Evolutionary conservation across 2,113 vertebrate genomes (phyloP).

Genomic region (Oxyruncus cristatus): DNA sequence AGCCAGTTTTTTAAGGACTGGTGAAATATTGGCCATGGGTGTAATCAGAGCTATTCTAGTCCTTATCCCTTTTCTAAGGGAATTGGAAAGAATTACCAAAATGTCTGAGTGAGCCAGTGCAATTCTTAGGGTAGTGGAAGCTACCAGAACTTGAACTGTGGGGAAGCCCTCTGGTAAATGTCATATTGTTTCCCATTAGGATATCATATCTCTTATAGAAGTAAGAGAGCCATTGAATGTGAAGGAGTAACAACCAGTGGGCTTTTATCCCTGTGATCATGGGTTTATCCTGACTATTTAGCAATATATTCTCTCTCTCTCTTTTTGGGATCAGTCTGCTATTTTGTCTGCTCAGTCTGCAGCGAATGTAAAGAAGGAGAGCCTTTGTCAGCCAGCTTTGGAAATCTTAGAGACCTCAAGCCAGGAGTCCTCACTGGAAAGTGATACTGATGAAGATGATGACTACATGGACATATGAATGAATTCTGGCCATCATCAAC

Average conservation of each 20-base stretch:
- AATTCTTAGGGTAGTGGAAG: not conserved
- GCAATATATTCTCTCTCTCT: constrained; percentile 53
- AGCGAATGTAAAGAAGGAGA: constrained; percentile 96
- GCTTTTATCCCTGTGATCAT: constrained; percentile 37
- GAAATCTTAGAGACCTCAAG: constrained; percentile 97
- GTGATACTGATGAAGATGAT: constrained; percentile 94
- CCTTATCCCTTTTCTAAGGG: not conserved
- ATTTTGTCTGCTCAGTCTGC: constrained; percentile 97
- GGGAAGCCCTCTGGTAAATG: constrained; percentile 20
- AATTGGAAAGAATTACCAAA: not conserved
- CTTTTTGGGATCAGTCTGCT: constrained; percentile 83
- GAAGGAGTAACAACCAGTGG: constrained; percentile 29
- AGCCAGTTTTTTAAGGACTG: not conserved
- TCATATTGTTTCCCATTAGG: not conserved
- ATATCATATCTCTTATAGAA: not conserved
- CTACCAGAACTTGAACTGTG: not conserved
- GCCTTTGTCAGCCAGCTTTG: constrained; percentile 91
- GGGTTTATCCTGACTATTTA: constrained; percentile 55
- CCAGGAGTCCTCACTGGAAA: constrained; percentile 97
- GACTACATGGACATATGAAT: constrained; percentile 96
- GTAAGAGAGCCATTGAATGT: not conserved
- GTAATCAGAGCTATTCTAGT: not conserved
- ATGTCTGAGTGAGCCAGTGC: not conserved
- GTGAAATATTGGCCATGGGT: not conserved
- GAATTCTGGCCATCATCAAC: constrained; percentile 45